Evolutionary conservation across 2,888 invertebrate genomes (phyloP).

Genomic region (Synanthedon formicaeformis): DNA sequence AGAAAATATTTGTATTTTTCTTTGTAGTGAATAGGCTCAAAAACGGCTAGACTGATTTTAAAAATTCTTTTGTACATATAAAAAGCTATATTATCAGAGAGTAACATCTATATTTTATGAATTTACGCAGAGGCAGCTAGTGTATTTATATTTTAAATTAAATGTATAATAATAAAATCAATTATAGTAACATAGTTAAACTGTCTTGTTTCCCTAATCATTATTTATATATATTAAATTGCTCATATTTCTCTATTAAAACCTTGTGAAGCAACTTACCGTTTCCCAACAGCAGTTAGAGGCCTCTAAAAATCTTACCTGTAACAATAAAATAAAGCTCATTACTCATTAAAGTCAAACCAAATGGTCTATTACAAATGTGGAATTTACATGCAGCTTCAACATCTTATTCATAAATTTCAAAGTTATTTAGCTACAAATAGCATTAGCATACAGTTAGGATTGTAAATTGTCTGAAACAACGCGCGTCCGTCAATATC

Average conservation of each 20-base stretch:
- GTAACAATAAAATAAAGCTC: slow-evolving; percentile 23
- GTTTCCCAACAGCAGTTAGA: not conserved
- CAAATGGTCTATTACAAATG: slow-evolving; percentile 15
- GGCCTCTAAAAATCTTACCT: slow-evolving; percentile 8
- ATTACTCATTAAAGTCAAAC: slow-evolving; percentile 24
- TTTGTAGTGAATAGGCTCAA: too few species aligned
- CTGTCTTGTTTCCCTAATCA: too few species aligned
- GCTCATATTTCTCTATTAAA: not conserved
- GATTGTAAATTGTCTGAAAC: slow-evolving; percentile 30
- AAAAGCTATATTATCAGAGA: too few species aligned
- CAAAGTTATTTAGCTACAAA: slow-evolving; percentile 15
- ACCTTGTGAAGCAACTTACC: slow-evolving; percentile 4
- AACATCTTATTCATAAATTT: slow-evolving; percentile 23
- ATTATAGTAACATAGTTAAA: too few species aligned
- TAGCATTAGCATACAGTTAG: slow-evolving; percentile 20
- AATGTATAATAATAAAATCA: too few species aligned
- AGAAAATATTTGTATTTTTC: too few species aligned
- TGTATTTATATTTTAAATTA: too few species aligned
- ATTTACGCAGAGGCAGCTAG: too few species aligned
- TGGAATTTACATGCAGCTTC: slow-evolving; percentile 19
- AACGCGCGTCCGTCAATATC: slow-evolving; percentile 6
- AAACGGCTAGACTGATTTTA: too few species aligned
- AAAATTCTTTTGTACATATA: too few species aligned
- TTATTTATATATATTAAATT: too few species aligned
- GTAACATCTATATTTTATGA: too few species aligned